phyloP scores from a whole-genome alignment of 2,113 vertebrate genomes.

The Patagioenas fasciata region DNA sequence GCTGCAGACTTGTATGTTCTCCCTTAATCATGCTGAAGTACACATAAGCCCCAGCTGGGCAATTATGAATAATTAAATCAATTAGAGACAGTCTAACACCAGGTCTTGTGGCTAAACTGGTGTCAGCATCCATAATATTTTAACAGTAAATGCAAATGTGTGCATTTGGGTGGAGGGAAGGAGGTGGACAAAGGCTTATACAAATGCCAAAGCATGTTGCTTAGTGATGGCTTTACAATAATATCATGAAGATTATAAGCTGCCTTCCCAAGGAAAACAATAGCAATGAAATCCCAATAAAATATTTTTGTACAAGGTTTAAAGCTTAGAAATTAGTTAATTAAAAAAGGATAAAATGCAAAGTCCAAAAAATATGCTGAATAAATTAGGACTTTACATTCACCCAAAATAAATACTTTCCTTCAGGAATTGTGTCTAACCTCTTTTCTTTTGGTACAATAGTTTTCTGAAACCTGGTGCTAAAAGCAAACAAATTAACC shows the following conservation, averaged over 20 bases:
- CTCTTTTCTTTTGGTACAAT: neutral
- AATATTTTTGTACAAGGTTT: conserved; percentile 79
- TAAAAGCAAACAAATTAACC: neutral
- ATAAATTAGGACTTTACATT: conserved; percentile 40
- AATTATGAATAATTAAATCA: conserved; percentile 97
- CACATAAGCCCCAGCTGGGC: conserved; percentile 84
- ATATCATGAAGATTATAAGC: conserved; percentile 74
- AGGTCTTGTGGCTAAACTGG: conserved; percentile 76
- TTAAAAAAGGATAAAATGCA: conserved; percentile 82
- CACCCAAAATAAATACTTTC: conserved; percentile 15
- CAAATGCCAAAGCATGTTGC: conserved; percentile 80
- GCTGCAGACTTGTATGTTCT: conserved; percentile 67
- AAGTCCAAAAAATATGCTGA: conserved; percentile 45
- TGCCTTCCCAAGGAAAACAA: conserved; percentile 84
- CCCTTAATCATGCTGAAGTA: conserved; percentile 77
- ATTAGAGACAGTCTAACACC: conserved; percentile 87
- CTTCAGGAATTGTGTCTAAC: neutral
- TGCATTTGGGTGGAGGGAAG: conserved; percentile 46
- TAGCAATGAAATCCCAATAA: conserved; percentile 85
- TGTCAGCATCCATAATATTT: conserved; percentile 87
- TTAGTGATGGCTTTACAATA: conserved; percentile 78
- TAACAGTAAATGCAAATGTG: conserved; percentile 85
- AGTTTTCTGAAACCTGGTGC: neutral
- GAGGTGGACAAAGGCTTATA: conserved; percentile 73
- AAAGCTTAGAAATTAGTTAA: conserved; percentile 79